Percentiles rank a stretch among this genome's conserved stretches.
These are phyloP conservation scores for Peucedramus taeniatus DNA, from an alignment of 2,113 vertebrate species.

Conservation along the genomic window DNA sequence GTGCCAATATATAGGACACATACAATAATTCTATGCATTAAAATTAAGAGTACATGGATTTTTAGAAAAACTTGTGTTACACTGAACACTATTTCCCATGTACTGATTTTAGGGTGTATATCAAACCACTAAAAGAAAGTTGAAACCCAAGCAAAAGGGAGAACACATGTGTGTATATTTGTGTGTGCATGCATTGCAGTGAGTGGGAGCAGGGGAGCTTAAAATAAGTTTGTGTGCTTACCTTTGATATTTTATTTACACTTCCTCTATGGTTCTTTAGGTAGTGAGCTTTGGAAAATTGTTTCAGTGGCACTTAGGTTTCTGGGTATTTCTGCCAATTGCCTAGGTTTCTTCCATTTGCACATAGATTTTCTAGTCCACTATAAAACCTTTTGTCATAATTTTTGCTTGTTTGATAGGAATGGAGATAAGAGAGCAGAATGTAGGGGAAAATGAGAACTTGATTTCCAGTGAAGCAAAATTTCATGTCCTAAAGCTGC, in stretches of 20 bases:
- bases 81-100: background rate
- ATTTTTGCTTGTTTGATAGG: background rate
- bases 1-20: background rate
- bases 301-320: background rate
- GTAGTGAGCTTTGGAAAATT: background rate
- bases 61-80: background rate
- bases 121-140: background rate
- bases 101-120: background rate
- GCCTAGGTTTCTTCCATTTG: background rate
- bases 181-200: background rate
- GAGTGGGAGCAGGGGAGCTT: background rate
- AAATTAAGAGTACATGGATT: background rate
- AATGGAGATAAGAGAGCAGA: background rate
- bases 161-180: background rate
- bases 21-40: background rate
- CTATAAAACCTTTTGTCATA: background rate
- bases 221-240: background rate
- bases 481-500: background rate
- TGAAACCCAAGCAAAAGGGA: background rate
- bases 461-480: background rate
- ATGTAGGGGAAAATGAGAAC: background rate
- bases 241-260: background rate
- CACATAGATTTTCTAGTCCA: background rate
- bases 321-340: background rate
- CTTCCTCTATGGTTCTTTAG: background rate